phyloP scores from a whole-genome alignment of 2,888 invertebrate species.

The Callimorpha dominula region DNA sequence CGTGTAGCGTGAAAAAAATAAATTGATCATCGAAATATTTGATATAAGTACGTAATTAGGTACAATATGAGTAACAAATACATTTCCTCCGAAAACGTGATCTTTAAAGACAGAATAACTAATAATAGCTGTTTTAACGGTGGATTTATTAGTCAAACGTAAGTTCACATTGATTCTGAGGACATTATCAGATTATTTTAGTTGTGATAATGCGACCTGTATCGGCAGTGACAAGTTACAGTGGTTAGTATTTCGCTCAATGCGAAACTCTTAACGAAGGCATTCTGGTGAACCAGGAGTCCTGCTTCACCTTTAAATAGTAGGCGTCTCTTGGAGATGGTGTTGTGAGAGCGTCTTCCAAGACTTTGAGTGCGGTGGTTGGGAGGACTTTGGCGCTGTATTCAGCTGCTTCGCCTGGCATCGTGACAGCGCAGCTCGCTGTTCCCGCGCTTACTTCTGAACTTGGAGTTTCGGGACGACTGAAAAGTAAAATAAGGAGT shows the following conservation, averaged over 20 bases:
- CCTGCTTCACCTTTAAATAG: conserved; percentile 82
- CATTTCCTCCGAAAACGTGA: conserved; percentile 17
- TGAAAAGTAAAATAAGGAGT: conserved; percentile 50
- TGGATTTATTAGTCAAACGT: conserved; percentile 38
- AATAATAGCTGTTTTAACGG: conserved; percentile 7
- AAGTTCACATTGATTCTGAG: conserved; percentile 28
- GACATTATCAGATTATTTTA: conserved; percentile 25
- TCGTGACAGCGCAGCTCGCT: conserved; percentile 81
- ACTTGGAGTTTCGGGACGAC: conserved; percentile 82
- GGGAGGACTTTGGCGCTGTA: conserved; percentile 89
- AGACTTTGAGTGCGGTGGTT: conserved; percentile 86
- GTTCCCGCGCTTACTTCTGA: conserved; percentile 77
- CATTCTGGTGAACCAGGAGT: conserved; percentile 84
- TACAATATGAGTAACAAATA: not conserved
- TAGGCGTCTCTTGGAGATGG: conserved; percentile 85
- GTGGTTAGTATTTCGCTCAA: conserved; percentile 47
- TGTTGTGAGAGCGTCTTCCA: conserved; percentile 88
- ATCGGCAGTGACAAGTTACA: conserved; percentile 36
- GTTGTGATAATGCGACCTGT: conserved; percentile 41
- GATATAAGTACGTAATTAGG: conserved; percentile 6
- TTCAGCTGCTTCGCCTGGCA: conserved; percentile 87
- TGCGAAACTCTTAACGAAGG: conserved; percentile 80
- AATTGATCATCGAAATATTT: conserved; percentile 25
- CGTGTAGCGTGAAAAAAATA: conserved; percentile 31
- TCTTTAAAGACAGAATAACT: conserved; percentile 6